Base-by-base conservation (phyloP, 2,888 invertebrate genomes). In the Erebia aethiops region DNA sequence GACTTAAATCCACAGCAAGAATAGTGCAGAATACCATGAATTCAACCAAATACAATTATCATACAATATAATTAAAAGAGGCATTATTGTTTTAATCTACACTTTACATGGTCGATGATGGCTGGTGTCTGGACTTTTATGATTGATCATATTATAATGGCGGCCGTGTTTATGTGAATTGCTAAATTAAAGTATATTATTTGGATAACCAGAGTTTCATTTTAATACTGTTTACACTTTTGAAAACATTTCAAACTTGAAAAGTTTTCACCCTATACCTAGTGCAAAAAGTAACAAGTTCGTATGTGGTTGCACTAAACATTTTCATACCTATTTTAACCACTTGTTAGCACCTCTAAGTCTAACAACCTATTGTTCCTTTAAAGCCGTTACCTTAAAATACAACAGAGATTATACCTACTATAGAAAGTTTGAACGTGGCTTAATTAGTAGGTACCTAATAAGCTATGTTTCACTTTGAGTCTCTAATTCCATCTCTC, bases 221-320 rank as follows among this genome's bases (percentile, higher is more conserved):
- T 35, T 5, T 35, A 51, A 49, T 49, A 49, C 14, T 5, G 7
- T 51, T 7, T 51, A 1, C 5, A 51, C 7, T 4, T 14, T n/a
- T 5, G 51, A n/a, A 51, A 51, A 51, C 51, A 14, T 58, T 58
- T n/a, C 2, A 26, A 5, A 35, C 7, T 35, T 7, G 5, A 35
- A 26, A 35, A 35, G 35, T 35, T 35, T 35, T 35, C 35, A 35
- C 35, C 2, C 7, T n/a, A 60, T 7, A 35, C n/a, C 2, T n/a
- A 60, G n/a, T 60, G 58, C 18, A 61, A 46, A 61, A 61, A 18
- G 16, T 43, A 18, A 43, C 43, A 61, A 46, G 35, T 58, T 58
- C 41, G 16, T n/a, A 58, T 41, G 41, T 41, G 16, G 5, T 16
- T 46, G 11, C 4, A 18, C 5, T 43, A 43, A 43, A 43, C 16